Conservation (phyloP, 2,888 invertebrate species). For the Melieria picta region DNA sequence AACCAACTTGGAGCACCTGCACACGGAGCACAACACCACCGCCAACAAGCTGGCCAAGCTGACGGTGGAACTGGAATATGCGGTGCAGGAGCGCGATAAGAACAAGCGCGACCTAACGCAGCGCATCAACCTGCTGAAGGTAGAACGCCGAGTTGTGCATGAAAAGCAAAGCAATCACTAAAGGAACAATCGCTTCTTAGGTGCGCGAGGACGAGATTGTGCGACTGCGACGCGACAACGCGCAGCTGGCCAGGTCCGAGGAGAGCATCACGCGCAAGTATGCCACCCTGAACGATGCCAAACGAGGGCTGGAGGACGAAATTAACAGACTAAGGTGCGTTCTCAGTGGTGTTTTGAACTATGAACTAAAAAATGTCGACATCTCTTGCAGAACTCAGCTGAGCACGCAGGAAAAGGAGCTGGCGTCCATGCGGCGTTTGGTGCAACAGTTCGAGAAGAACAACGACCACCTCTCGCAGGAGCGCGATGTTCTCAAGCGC, state of each 20-base stretch:
- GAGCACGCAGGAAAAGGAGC: constrained; percentile 60
- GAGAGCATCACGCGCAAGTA: constrained; percentile 61
- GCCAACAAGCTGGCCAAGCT: constrained; percentile 62
- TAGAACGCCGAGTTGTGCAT: constrained; percentile 28
- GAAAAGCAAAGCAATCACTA: background rate
- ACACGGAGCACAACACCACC: constrained; percentile 58
- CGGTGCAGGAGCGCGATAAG: constrained; percentile 59
- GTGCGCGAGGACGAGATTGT: constrained; percentile 63
- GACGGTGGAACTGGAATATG: constrained; percentile 61
- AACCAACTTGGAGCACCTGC: constrained; percentile 61
- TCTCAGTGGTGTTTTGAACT: background rate
- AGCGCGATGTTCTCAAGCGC: constrained; percentile 60
- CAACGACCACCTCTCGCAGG: constrained; percentile 58
- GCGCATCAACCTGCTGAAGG: constrained; percentile 59
- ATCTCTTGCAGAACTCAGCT: constrained; percentile 52
- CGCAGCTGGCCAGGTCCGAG: constrained; percentile 58
- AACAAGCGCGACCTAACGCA: constrained; percentile 58
- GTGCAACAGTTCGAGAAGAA: constrained; percentile 59
- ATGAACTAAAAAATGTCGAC: background rate
- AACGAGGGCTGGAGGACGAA: constrained; percentile 53
- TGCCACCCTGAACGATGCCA: constrained; percentile 52
- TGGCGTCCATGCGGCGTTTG: constrained; percentile 60
- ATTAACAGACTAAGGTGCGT: constrained; percentile 57
- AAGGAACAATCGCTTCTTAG: constrained; percentile 35
- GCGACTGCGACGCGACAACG: constrained; percentile 60